Evolutionary conservation across 2,888 invertebrate species (phyloP).

Genomic region (Phania funesta): DNA sequence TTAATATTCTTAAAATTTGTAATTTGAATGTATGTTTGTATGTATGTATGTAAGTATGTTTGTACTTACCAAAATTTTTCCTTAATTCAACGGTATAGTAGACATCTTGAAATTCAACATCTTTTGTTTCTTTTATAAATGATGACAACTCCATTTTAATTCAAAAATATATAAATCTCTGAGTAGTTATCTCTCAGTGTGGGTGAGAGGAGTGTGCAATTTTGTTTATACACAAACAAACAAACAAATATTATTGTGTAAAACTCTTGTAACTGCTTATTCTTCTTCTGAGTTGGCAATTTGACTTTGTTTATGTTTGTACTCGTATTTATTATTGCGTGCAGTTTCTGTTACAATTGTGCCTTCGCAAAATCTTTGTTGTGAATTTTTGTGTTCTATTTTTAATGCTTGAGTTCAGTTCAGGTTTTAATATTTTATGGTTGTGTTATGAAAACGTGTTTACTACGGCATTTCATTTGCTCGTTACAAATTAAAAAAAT

Average conservation of each 20-base stretch:
- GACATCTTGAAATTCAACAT: conserved; percentile 80
- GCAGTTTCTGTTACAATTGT: no score
- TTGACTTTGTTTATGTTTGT: conserved; percentile 30
- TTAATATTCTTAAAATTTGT: no score
- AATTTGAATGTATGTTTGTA: no score
- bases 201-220: neutral
- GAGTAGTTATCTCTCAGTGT: neutral
- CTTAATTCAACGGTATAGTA: conserved; percentile 77
- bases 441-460: conserved; percentile 39
- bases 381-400: no score
- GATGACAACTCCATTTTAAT: conserved; percentile 53
- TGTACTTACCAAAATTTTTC: conserved; percentile 76
- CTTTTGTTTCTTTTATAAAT: conserved; percentile 69
- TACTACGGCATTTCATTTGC: conserved; percentile 20
- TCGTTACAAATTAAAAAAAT: conserved; percentile 17
- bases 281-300: neutral
- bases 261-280: neutral
- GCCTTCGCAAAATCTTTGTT: no score
- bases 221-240: neutral
- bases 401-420: no score
- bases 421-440: conserved; percentile 16
- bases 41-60: neutral
- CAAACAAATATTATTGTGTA: neutral
- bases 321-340: neutral
- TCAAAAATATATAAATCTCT: neutral